Evolutionary conservation across 1,140 invertebrate species (phyloP).

Genomic region (Steinernema feltiae): DNA sequence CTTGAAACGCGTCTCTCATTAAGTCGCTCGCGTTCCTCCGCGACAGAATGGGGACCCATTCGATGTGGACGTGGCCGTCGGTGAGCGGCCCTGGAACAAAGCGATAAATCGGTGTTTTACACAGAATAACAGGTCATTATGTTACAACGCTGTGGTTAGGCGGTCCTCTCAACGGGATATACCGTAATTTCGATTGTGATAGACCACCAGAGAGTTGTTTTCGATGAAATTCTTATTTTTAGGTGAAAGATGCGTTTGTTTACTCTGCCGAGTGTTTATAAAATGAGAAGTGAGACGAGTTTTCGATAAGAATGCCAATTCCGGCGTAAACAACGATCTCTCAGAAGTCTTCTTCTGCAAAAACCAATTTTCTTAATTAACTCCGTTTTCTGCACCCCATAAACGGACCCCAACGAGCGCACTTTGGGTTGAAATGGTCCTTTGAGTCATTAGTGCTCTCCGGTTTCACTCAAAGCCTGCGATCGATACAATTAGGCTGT

Average conservation of each 20-base stretch:
- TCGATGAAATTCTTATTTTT: not conserved
- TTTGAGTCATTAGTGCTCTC: not conserved
- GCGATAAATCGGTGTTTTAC: not conserved
- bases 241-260: too few species aligned
- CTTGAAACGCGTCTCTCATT: not conserved
- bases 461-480: not conserved
- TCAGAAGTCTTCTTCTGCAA: too few species aligned
- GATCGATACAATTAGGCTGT: not conserved
- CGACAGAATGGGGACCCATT: not conserved
- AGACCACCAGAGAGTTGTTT: not conserved
- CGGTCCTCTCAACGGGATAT: not conserved
- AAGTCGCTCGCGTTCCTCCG: not conserved
- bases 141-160: slow-evolving; percentile 4
- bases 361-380: not conserved
- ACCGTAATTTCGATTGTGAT: too few species aligned
- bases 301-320: too few species aligned
- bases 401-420: not conserved
- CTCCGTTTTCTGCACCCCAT: not conserved
- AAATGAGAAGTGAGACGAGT: too few species aligned
- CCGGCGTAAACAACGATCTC: too few species aligned
- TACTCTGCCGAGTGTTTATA: too few species aligned
- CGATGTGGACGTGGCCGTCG: not conserved
- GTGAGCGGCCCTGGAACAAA: not conserved
- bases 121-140: not conserved
- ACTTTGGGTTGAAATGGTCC: not conserved